These are phyloP conservation scores for Crotalus viridis DNA, from an alignment of 2,113 vertebrate species.

Conservation along the genomic window DNA sequence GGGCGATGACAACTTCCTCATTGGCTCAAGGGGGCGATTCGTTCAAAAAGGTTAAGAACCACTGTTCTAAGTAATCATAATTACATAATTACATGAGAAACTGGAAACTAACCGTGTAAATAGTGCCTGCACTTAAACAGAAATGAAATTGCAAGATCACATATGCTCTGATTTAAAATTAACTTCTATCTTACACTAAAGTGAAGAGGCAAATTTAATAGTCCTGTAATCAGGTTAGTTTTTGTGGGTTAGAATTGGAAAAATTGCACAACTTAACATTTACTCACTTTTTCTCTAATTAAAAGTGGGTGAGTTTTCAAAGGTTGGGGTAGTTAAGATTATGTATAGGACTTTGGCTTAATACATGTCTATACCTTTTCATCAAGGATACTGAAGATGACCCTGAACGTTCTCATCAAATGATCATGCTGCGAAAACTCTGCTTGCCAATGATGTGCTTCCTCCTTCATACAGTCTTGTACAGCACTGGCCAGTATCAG, in stretches of 20 bases:
- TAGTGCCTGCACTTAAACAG: not conserved
- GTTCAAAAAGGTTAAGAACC: too few relatives aligned
- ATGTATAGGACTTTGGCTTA: not conserved
- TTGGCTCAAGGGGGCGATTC: too few relatives aligned
- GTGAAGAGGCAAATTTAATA: not conserved
- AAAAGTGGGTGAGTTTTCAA: not conserved
- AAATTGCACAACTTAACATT: not conserved
- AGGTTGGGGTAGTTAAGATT: not conserved
- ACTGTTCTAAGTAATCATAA: not conserved
- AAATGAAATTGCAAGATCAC: not conserved
- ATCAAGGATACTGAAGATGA: constrained; percentile 85
- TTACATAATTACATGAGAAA: constrained; percentile 2
- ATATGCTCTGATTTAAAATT: not conserved
- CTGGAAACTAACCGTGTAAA: not conserved
- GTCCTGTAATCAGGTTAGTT: not conserved
- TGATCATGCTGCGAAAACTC: constrained; percentile 82
- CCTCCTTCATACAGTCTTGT: constrained; percentile 87
- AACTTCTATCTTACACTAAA: not conserved
- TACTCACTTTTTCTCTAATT: not conserved
- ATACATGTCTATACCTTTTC: fast-evolving
- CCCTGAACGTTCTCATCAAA: constrained; percentile 85
- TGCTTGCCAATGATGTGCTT: constrained; percentile 91
- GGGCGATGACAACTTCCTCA: too few relatives aligned
- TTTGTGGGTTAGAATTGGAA: not conserved
- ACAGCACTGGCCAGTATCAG: constrained; percentile 87